Evolutionary conservation across 2,113 vertebrate species (phyloP), one percentile per base, ranked within the genome.

Genomic region (Channa argus): DNA sequence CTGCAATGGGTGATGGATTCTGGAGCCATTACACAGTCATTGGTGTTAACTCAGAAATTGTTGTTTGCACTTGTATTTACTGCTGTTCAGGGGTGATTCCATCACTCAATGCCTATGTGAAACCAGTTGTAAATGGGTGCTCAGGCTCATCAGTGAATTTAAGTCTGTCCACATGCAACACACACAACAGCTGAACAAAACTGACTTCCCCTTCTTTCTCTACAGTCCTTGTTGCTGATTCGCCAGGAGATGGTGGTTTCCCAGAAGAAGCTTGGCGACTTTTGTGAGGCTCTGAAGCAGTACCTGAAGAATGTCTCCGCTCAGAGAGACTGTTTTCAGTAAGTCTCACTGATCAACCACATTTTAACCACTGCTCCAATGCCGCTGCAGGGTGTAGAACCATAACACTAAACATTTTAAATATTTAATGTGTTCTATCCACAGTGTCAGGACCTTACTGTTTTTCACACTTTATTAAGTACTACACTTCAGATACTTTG

Each of bases 301-400:
- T 99, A 99, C 81, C 91, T 99, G 90, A 97, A 97, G 89, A 96
- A 92, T 0, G 97, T 97, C 10, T 96, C 97, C 0, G 93, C 94
- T 41, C 93, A 96, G 72, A 85, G 88, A 83, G 96, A 94, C 89
- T 99, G 97, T 89, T 97, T 99, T 92, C 98, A 98, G 97, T 99
- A 87, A 95, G 98, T 96, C 72, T 49, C 8, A 5, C 45, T 46
- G 14, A 53, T 36, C 39, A 46, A 46, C 12, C n/a, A 34, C 60
- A 46, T 71, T 45, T 49, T 47, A 49, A 51, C 54, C 24, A 54
- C 52, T 12, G 55, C 41, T 54, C 34, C 24, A 13, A 47, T 53
- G 13, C 43, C 15, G 69, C 50, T 50, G 50, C 64, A 1, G 39
- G 38, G 60, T 9, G 44, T 53, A 36, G 61, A 52, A 15, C 73